Conservation (phyloP, 2,113 vertebrate species). For the Cyanistes caeruleus region DNA sequence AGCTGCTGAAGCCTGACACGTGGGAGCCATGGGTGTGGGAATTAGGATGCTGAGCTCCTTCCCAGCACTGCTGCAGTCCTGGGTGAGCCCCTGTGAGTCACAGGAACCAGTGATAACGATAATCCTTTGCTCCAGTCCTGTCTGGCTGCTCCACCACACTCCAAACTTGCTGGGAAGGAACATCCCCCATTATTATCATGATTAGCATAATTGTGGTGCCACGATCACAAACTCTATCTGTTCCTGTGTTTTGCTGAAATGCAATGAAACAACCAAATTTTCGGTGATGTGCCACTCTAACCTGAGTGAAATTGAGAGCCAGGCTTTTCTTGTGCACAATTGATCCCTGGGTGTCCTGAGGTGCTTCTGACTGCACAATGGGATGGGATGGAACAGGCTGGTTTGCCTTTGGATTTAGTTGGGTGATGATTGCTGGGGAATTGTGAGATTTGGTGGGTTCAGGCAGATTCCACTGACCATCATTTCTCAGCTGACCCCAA, state of each 20-base stretch:
- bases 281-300: accelerated
- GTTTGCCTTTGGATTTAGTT: neutral
- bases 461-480: too few species aligned
- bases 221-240: neutral
- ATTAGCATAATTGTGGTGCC: neutral
- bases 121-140: neutral
- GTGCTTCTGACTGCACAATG: neutral
- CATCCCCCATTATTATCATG: neutral
- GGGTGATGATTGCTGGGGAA: neutral
- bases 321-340: neutral
- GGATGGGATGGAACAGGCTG: accelerated
- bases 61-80: neutral
- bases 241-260: neutral
- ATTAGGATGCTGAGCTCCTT: neutral
- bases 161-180: neutral
- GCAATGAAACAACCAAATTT: neutral
- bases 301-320: neutral
- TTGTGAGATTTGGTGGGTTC: neutral
- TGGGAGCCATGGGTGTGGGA: neutral
- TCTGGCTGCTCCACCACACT: neutral
- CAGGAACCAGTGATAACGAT: neutral
- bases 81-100: neutral
- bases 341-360: neutral
- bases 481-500: neutral
- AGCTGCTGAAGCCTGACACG: neutral